phyloP scores from a whole-genome alignment of 1,140 invertebrate genomes.

The Trinorchestia longiramus region DNA sequence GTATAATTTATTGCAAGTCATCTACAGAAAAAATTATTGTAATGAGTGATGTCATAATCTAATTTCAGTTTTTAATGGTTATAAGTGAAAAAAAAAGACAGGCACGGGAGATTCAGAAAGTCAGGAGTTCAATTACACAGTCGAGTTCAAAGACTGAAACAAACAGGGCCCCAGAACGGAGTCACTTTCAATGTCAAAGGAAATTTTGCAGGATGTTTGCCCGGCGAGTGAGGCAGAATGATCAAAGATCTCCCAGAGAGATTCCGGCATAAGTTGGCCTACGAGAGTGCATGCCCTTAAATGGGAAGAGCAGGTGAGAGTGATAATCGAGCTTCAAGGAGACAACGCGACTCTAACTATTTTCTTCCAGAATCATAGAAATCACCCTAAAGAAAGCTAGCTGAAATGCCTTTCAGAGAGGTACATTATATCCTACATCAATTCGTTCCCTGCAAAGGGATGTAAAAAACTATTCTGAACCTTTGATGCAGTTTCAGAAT shows the following conservation, averaged over 20 bases:
- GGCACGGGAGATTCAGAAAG: background rate
- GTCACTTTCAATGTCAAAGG: constrained; percentile 7
- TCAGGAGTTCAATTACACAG: background rate
- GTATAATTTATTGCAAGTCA: background rate
- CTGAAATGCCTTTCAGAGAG: background rate
- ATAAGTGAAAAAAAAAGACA: background rate
- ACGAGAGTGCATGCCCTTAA: background rate
- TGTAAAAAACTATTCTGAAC: too few relatives aligned
- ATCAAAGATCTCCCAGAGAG: background rate
- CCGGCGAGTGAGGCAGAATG: background rate
- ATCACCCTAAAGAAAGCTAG: background rate
- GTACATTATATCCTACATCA: background rate
- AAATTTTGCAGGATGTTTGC: background rate
- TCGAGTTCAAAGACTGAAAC: background rate
- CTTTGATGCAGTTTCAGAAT: too few relatives aligned
- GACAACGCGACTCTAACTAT: background rate
- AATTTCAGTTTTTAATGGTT: background rate
- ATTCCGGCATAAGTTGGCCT: background rate
- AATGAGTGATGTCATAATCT: background rate
- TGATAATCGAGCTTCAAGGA: background rate
- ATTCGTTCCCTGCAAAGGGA: too few relatives aligned
- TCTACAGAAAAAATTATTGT: too few relatives aligned
- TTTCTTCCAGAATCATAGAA: background rate
- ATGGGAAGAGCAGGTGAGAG: background rate
- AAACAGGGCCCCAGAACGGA: background rate